phyloP scores from a whole-genome alignment of 2,888 invertebrate species.

The Drosophila niveifrons region DNA sequence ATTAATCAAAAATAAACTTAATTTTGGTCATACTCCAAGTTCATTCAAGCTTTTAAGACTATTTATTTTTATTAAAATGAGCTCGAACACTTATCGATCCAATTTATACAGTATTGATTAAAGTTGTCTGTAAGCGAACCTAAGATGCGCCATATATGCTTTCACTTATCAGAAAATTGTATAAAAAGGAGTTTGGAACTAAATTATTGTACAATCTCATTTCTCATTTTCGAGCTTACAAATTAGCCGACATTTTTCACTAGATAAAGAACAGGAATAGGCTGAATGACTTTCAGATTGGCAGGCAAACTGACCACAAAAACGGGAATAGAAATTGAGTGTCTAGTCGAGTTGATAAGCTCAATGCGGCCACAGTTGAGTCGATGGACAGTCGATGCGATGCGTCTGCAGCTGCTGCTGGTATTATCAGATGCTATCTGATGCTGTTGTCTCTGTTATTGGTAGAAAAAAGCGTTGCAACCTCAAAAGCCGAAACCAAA shows the following conservation, averaged over 20 bases:
- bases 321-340: not conserved
- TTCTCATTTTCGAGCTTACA: not conserved
- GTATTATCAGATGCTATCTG: slow-evolving; percentile 5
- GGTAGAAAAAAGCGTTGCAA: slow-evolving; percentile 29
- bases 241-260: not conserved
- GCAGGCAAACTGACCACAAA: slow-evolving; percentile 1
- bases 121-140: too few relatives aligned
- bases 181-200: too few relatives aligned
- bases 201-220: not conserved
- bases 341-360: slow-evolving; percentile 4
- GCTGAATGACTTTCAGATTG: not conserved
- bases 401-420: slow-evolving; percentile 7
- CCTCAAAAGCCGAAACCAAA: slow-evolving; percentile 74
- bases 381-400: not conserved
- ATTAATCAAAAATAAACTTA: too few relatives aligned
- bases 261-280: not conserved
- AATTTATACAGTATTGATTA: too few relatives aligned
- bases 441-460: slow-evolving; percentile 22
- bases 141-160: too few relatives aligned
- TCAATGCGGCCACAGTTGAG: slow-evolving; percentile 12
- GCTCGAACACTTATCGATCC: too few relatives aligned
- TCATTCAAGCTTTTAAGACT: too few relatives aligned
- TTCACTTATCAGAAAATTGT: too few relatives aligned
- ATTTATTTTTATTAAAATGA: too few relatives aligned
- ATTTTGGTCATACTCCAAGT: too few relatives aligned